Conservation (phyloP, 2,888 invertebrate genomes). For the Uloborus plumipes region DNA sequence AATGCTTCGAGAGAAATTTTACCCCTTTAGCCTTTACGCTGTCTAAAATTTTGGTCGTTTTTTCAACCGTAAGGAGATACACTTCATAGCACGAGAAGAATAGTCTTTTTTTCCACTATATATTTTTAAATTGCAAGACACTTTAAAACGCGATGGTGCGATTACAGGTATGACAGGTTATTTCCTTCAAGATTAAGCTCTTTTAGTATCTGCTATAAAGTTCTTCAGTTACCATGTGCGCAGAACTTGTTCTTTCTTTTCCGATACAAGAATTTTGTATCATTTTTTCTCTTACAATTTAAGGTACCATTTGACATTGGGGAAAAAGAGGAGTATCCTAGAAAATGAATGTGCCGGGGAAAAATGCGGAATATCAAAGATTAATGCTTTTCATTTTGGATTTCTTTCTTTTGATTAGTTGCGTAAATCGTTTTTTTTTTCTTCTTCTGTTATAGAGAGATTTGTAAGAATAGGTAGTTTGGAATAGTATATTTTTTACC, state of each 20-base stretch:
- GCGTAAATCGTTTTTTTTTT: constrained; percentile 9
- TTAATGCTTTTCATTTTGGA: constrained; percentile 23
- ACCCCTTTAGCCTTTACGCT: constrained; percentile 16
- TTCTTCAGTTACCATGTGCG: constrained; percentile 14
- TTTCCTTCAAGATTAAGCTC: constrained; percentile 54
- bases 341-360: constrained; percentile 46
- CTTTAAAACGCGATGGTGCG: constrained; percentile 56
- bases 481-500: too few relatives aligned
- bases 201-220: constrained; percentile 36
- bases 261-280: constrained; percentile 35
- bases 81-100: constrained; percentile 3
- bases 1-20: constrained; percentile 14
- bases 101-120: constrained; percentile 7
- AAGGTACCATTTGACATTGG: constrained; percentile 49
- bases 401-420: neutral
- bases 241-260: constrained; percentile 19
- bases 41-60: constrained; percentile 23
- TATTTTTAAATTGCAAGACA: constrained; percentile 51
- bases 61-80: constrained; percentile 11
- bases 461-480: neutral
- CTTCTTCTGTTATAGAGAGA: neutral
- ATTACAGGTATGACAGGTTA: constrained; percentile 60
- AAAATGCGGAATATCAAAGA: constrained; percentile 44
- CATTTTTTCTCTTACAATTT: constrained; percentile 42
- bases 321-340: neutral